Evolutionary conservation across 53 echinoderm and acorn worm species (phyloP).

Genomic region (Mesocentrotus franciscanus): DNA sequence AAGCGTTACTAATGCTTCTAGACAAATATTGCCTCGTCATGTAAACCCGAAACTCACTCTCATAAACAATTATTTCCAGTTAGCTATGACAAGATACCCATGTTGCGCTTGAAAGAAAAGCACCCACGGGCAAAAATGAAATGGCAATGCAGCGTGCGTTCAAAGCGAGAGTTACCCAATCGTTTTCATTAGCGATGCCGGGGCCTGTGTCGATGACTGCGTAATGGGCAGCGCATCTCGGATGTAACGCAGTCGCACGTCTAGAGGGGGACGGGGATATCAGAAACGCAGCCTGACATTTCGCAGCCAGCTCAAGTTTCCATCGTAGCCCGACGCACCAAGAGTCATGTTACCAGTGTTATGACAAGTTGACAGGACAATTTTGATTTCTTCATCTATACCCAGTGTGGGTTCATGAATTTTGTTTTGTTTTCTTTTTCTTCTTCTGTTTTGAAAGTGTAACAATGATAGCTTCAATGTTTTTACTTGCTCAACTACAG

Average conservation of each 20-base stretch:
- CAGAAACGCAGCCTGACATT: constrained; percentile 30
- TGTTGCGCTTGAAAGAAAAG: not conserved
- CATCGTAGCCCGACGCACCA: not conserved
- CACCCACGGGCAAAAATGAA: not conserved
- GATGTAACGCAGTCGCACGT: not conserved
- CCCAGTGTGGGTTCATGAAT: not conserved
- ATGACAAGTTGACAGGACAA: constrained; percentile 29
- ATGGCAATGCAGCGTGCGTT: not conserved
- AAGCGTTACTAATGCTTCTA: not conserved
- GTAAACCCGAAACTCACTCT: not conserved
- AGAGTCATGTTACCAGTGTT: constrained; percentile 30
- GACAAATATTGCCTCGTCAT: not conserved
- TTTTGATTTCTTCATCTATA: constrained; percentile 8
- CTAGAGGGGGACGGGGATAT: not conserved
- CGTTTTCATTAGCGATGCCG: not conserved
- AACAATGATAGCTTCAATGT: not conserved
- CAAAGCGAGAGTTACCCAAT: not conserved
- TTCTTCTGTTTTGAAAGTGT: not conserved
- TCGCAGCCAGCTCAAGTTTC: constrained; percentile 8
- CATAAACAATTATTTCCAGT: not conserved
- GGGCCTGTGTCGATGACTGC: not conserved
- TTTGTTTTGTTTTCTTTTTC: not conserved
- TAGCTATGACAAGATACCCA: not conserved
- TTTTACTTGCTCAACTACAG: too few species aligned
- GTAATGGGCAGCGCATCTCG: not conserved